Conservation (phyloP, 2,888 invertebrate species). For the Drosophila maculinotata region DNA sequence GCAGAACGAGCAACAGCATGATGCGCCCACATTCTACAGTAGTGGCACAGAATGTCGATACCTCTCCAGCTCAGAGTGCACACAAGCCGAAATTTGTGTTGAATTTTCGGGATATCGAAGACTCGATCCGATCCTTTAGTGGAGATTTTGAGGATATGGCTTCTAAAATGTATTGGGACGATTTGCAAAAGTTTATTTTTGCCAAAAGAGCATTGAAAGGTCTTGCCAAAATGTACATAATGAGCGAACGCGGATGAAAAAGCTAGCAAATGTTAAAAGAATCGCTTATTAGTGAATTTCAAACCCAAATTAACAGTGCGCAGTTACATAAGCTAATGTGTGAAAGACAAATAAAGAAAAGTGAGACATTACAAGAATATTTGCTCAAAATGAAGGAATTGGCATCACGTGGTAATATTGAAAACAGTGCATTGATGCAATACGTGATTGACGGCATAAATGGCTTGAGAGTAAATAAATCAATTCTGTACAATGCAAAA, state of each 20-base stretch:
- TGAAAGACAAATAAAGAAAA: background rate
- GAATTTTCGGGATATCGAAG: too few species aligned
- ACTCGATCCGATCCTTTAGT: background rate
- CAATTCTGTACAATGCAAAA: too few species aligned
- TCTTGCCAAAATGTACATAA: background rate
- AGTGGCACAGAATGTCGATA: too few species aligned
- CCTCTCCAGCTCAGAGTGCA: background rate
- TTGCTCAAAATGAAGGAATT: background rate
- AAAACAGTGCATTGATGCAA: slow-evolving; percentile 1
- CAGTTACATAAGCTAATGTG: too few species aligned
- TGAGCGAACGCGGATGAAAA: background rate
- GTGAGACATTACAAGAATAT: background rate
- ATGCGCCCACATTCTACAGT: too few species aligned
- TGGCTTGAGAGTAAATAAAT: too few species aligned
- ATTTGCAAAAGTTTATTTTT: slow-evolving; percentile 9
- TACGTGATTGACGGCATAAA: slow-evolving; percentile 2
- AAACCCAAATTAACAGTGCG: background rate
- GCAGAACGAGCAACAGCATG: too few species aligned
- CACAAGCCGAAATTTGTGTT: background rate
- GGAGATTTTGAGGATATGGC: slow-evolving; percentile 15
- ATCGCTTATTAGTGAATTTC: background rate
- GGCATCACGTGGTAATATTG: background rate
- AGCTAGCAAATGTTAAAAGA: background rate
- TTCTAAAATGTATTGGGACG: background rate
- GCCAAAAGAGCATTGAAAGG: slow-evolving; percentile 8